Evolutionary conservation across 37 sponge, comb jelly and placozoan genomes (phyloP).

Genomic region (Eunapius fragilis): DNA sequence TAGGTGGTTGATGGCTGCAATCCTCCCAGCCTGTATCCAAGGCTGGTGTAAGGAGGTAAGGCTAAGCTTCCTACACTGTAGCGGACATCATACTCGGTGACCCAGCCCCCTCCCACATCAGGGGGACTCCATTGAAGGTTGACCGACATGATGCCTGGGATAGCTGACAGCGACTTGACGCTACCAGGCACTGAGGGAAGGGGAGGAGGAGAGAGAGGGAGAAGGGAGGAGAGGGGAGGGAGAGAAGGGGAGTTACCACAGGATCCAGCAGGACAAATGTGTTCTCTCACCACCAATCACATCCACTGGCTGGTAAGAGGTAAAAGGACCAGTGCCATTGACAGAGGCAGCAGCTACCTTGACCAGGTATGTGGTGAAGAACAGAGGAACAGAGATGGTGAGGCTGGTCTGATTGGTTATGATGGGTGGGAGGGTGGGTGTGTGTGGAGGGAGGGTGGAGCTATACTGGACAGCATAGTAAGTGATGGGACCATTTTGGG

Average conservation of each 20-base stretch:
- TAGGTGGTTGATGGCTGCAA: conserved; percentile 10
- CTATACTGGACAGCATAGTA: too few relatives aligned
- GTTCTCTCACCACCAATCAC: conserved; percentile 45
- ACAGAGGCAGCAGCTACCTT: conserved; percentile 33
- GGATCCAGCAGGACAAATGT: too few relatives aligned
- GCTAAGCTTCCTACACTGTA: neutral
- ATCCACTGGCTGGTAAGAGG: neutral
- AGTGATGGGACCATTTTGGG: conserved; percentile 2
- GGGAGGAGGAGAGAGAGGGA: too few relatives aligned
- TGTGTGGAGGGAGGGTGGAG: too few relatives aligned
- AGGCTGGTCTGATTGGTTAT: neutral
- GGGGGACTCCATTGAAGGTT: conserved; percentile 30
- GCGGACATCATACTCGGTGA: conserved; percentile 10
- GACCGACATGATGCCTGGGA: conserved; percentile 30
- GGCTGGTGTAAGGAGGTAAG: neutral
- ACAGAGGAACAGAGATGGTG: neutral
- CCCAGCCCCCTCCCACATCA: neutral
- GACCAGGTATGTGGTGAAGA: conserved; percentile 21
- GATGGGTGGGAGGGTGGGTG: too few relatives aligned
- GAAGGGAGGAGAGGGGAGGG: neutral
- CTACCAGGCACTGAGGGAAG: conserved; percentile 21
- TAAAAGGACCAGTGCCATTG: conserved; percentile 9
- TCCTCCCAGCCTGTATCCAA: conserved; percentile 8
- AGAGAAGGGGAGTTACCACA: neutral
- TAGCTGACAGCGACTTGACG: neutral